Evolutionary conservation across 2,797 vertebrate genomes (phyloP).

Genomic region (Zenarchopterus dispar): DNA sequence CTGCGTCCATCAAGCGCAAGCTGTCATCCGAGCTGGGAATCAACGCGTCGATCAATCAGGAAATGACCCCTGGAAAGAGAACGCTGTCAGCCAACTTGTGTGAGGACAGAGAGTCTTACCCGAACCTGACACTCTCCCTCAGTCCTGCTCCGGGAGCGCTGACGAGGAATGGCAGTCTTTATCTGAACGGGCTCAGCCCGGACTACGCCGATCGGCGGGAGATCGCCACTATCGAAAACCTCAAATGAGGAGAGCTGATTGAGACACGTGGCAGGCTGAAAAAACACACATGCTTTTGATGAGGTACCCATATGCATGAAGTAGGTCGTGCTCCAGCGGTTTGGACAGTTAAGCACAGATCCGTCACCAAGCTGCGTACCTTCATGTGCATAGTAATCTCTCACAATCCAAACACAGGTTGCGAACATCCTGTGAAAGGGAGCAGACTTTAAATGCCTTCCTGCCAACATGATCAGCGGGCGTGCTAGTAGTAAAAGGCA

Average conservation of each 20-base stretch:
- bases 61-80: constrained; percentile 93
- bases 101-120: constrained; percentile 88
- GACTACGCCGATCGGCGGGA: constrained; percentile 89
- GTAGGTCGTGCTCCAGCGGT: constrained; percentile 20
- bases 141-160: constrained; percentile 73
- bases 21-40: constrained; percentile 92
- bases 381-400: constrained; percentile 5
- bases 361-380: constrained; percentile 1
- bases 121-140: constrained; percentile 84
- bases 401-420: constrained; percentile 15
- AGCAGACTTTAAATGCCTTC: constrained; percentile 2
- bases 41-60: constrained; percentile 82
- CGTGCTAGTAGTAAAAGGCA: constrained; percentile 16
- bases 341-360: constrained; percentile 26
- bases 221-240: constrained; percentile 89
- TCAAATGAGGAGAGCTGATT: constrained; percentile 81
- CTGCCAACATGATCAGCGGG: constrained; percentile 38
- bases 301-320: constrained; percentile 9
- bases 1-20: constrained; percentile 96
- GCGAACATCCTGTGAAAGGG: constrained; percentile 11
- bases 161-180: constrained; percentile 91
- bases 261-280: constrained; percentile 4
- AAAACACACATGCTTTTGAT: constrained; percentile 23
- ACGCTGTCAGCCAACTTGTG: constrained; percentile 92
- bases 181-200: constrained; percentile 95